Evolutionary conservation across 2,888 invertebrate genomes (phyloP), one percentile per base, ranked within the genome.

Genomic region (Caenorhabditis auriculariae): DNA sequence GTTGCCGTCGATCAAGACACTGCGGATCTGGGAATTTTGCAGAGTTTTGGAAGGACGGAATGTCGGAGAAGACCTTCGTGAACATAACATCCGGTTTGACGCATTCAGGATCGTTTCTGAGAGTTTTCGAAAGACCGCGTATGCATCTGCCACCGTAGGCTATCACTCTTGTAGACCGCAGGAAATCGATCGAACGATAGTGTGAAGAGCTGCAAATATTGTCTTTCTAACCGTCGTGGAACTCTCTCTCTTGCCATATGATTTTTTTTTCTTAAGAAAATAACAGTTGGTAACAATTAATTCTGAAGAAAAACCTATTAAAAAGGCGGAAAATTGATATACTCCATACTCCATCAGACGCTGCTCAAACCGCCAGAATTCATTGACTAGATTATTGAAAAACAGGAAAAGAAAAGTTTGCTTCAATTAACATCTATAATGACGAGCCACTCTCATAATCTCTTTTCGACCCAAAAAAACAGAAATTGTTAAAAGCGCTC

Each of bases 141-240:
- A 76, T 78, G 35, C 79, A 79, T 37, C 71, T 74, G 21, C 74
- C 76, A 17, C 79, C 79, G 45, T 72, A 74, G 2, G 72, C 73
- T 0, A 80, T 68, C 23, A 60, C 52, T 17, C 74, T 41, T 4
- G 60, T 54, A 19, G 56, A 48, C 21, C 51, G 47, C 0, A 77
- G 42, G 15, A 63, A 60, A 17, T 61, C 61, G 21, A 69, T 72
- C 3, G 61, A 41, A 12, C 69, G 66, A 51, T 74, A 78, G 6
- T 62, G 51, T 15, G 67, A 55, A 37, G 65, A 62, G 28, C 76
- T 75, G 49, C 4, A 56, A 51, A 5, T 27, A 29, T 5, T 1
- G 37, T 37, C 21, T 12, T 23, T 27, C 23, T 48, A 12, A 49
- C 28, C 9, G 23, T 24, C 19, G 5, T 39, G 39, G 21, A 15